Evolutionary conservation across 92 coral and sea anemone species (phyloP), one percentile per base, ranked within the genome.

Genomic region (Montipora capitata): DNA sequence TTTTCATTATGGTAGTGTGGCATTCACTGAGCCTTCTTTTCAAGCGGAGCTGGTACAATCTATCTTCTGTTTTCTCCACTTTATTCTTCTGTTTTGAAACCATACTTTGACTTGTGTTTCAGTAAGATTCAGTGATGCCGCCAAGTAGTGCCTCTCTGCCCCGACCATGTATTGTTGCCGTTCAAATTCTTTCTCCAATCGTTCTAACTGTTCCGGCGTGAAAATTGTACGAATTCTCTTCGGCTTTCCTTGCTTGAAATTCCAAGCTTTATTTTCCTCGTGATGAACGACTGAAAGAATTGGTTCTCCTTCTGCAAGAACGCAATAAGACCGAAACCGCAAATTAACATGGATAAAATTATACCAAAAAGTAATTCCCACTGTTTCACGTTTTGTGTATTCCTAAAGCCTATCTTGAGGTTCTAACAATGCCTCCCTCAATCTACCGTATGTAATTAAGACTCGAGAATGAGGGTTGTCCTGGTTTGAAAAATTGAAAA

Each of bases 61-160:
- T 57, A 95, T 92, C 69, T 95, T 97, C 67, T 97, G 99, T 73
- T 97, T 97, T 72, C 99, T 87, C 99, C 99, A 97, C 56, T 97
- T 97, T 39, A 97, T 97, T 87, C 99, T 88, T 69, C 99, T 89
- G 77, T 97, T 97, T 77, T 97, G 99, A 58, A 97, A 97, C 99
- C 99, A 97, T 70, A 97, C 99, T 86, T 97, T 97, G 49, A 97
- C 99, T 88, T 97, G 99, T 4, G 99, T 97, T 91, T 97, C 99
- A 13, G 99, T 97, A 15, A 97, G 84, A 59, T 96, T 93, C 7
- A 97, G 95, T 54, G 99, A 96, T 4, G 99, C 98, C 10, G 99
- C 99, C 2, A 97, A 96, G 39, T 96, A 97, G 51, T 96, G 98
- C 51, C 99, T 84, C 68, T 97, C 99, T 0, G 96, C 97, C 5